Conservation (phyloP, 2,113 vertebrate genomes). For the Gambusia holbrooki region DNA sequence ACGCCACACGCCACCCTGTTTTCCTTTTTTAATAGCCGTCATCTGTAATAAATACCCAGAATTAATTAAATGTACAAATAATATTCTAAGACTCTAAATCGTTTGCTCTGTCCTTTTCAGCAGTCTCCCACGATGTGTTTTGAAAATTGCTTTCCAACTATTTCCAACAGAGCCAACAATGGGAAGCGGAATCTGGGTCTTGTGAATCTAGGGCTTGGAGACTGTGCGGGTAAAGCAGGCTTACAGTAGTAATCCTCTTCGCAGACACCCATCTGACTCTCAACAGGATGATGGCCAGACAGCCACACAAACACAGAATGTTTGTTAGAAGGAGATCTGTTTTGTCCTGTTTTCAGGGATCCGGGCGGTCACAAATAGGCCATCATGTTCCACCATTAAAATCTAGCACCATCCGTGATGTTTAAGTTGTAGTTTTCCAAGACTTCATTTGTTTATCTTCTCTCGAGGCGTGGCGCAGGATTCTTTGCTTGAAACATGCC, state of each 20-base stretch:
- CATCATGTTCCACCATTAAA: conserved; percentile 8
- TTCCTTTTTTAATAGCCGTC: background rate
- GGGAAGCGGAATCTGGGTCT: conserved; percentile 70
- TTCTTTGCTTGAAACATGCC: conserved; percentile 7
- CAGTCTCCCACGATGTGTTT: conserved; percentile 1
- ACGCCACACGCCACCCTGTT: background rate
- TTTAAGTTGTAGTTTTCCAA: conserved; percentile 38
- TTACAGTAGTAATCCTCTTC: conserved; percentile 82
- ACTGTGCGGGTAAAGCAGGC: conserved; percentile 79
- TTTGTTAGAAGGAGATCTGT: conserved; percentile 49
- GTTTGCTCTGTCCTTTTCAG: background rate
- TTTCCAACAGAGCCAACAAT: conserved; percentile 20
- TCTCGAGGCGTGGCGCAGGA: conserved; percentile 46
- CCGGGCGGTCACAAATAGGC: conserved; percentile 37
- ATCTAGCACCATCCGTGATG: conserved; percentile 12
- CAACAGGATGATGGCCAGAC: conserved; percentile 73
- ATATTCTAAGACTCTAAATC: background rate
- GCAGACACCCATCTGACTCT: conserved; percentile 82
- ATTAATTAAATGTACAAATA: background rate
- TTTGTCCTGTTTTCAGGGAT: conserved; percentile 44
- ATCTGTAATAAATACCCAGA: background rate
- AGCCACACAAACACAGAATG: conserved; percentile 22
- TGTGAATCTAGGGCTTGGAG: conserved; percentile 81
- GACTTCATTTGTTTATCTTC: conserved; percentile 15
- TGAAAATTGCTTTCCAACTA: background rate